Conservation (phyloP, 2,113 vertebrate genomes). For the Sciurus niger region DNA sequence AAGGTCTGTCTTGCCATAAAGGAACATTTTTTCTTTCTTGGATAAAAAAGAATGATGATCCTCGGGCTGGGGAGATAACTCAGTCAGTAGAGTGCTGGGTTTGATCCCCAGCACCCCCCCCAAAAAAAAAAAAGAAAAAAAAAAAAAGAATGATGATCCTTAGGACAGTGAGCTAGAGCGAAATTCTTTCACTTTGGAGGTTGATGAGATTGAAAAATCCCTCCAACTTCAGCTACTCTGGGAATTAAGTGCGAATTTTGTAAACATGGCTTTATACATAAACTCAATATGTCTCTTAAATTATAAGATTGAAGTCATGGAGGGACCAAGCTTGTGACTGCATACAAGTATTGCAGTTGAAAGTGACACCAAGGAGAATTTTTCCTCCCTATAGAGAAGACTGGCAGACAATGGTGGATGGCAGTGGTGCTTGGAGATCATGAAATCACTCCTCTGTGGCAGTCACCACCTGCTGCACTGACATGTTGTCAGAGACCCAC, state of each 20-base stretch:
- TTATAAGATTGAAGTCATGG: background rate
- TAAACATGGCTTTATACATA: constrained; percentile 16
- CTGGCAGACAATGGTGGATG: background rate
- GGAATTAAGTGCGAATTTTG: background rate
- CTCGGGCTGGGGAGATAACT: too few species aligned
- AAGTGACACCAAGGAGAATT: background rate
- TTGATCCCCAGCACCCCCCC: too few species aligned
- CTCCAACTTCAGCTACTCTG: background rate
- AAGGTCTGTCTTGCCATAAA: background rate
- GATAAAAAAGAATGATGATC: background rate
- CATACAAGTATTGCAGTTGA: background rate
- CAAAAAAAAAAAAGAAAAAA: background rate
- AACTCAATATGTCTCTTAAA: constrained; percentile 5
- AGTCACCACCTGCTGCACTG: too few species aligned
- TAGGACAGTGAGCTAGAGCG: background rate
- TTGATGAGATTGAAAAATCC: background rate
- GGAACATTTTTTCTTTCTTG: background rate
- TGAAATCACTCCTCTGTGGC: background rate
- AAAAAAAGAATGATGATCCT: background rate
- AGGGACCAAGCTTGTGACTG: background rate
- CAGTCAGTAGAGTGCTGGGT: too few species aligned
- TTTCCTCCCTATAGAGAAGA: background rate
- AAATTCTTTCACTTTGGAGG: background rate
- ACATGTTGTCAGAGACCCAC: background rate
- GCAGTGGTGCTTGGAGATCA: background rate